Evolutionary conservation across 2,113 vertebrate genomes (phyloP).

Genomic region (Entelurus aequoreus): DNA sequence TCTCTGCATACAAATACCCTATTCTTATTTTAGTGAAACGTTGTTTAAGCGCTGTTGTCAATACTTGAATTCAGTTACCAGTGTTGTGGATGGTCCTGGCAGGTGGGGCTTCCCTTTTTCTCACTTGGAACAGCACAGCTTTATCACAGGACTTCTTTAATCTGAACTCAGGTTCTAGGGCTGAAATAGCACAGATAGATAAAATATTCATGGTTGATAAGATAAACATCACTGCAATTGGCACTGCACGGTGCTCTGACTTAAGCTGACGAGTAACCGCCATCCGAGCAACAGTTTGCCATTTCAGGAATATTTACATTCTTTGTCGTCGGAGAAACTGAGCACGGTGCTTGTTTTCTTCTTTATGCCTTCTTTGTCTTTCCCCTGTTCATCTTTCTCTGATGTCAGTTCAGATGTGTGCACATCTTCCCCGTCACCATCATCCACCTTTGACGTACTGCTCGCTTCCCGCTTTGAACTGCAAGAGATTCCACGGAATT

Average conservation of each 20-base stretch:
- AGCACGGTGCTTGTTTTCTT: constrained; percentile 38
- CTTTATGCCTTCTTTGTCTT: constrained; percentile 10
- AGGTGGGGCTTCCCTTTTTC: constrained; percentile 58
- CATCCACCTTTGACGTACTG: constrained; percentile 23
- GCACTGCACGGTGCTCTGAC: neutral
- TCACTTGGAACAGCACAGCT: constrained; percentile 72
- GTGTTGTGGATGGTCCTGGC: constrained; percentile 24
- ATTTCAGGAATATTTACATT: constrained; percentile 45
- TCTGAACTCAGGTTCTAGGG: constrained; percentile 66
- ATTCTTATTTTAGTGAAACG: neutral
- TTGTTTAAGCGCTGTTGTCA: neutral
- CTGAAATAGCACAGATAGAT: constrained; percentile 40
- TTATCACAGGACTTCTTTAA: constrained; percentile 73
- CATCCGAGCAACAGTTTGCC: neutral
- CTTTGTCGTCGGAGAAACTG: constrained; percentile 65
- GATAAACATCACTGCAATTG: neutral
- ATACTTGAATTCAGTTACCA: constrained; percentile 14
- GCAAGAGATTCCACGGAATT: constrained; percentile 54
- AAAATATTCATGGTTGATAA: neutral
- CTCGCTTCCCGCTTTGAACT: constrained; percentile 55
- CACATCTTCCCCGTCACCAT: constrained; percentile 32
- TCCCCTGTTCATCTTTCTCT: constrained; percentile 11
- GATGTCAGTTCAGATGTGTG: constrained; percentile 10
- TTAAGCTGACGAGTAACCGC: neutral
- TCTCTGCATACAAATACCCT: neutral